These are phyloP conservation scores for Cyrtodaria siliqua DNA, from an alignment of 2,888 invertebrate genomes.

Conservation along the genomic window DNA sequence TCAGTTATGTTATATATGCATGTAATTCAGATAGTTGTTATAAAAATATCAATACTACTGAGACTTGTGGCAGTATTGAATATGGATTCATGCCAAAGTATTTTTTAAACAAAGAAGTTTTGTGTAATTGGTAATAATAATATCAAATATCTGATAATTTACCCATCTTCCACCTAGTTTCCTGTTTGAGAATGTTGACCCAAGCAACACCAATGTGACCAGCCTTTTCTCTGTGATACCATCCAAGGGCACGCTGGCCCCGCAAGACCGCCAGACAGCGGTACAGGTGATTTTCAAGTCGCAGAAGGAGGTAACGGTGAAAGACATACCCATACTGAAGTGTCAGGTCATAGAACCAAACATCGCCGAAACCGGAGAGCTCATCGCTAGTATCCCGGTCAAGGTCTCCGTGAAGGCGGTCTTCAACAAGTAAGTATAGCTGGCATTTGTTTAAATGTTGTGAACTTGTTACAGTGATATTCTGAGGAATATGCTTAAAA, in stretches of 20 bases:
- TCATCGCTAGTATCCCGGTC: conserved; percentile 86
- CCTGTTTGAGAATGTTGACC: conserved; percentile 80
- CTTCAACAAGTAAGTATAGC: conserved; percentile 84
- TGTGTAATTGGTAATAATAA: no score
- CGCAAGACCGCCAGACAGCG: conserved; percentile 83
- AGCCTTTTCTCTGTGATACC: conserved; percentile 83
- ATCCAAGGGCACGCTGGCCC: conserved; percentile 79
- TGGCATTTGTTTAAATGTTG: background rate
- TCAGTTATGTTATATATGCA: no score
- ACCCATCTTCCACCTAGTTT: conserved; percentile 79
- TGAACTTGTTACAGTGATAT: no score
- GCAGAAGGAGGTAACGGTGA: conserved; percentile 81
- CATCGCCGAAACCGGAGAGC: conserved; percentile 82
- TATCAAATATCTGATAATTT: no score
- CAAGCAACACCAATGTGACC: conserved; percentile 78
- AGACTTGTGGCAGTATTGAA: no score
- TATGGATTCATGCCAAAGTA: no score
- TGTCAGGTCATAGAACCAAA: conserved; percentile 85
- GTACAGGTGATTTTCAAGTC: conserved; percentile 84
- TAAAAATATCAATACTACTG: no score
- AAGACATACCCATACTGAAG: conserved; percentile 84
- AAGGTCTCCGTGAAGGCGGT: conserved; percentile 85
- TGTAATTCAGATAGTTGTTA: no score
- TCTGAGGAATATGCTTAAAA: no score
- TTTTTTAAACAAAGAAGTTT: no score